Conservation (phyloP, 1,140 invertebrate species). For the Lasioglossum baleicum region DNA sequence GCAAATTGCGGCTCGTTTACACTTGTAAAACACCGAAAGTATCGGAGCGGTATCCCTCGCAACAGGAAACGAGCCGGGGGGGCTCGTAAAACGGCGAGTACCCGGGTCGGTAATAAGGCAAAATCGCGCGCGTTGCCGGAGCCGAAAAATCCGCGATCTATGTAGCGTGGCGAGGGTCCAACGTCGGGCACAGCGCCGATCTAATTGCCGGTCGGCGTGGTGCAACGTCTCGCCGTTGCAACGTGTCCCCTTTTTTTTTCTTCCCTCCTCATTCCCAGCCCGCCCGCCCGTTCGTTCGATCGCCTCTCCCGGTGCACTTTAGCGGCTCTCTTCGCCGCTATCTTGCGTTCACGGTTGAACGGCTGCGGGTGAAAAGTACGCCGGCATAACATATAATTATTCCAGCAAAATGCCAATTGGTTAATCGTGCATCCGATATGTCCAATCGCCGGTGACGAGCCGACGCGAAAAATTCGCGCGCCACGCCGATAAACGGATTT, state of each 20-base stretch:
- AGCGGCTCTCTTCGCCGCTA: slow-evolving; percentile 43
- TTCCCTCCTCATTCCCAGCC: neutral
- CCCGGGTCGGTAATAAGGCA: slow-evolving; percentile 3
- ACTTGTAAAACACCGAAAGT: slow-evolving; percentile 23
- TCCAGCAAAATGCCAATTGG: slow-evolving; percentile 63
- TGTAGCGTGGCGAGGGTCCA: slow-evolving; percentile 25
- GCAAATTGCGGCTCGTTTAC: neutral
- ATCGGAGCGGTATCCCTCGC: neutral
- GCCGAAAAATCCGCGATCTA: slow-evolving; percentile 46
- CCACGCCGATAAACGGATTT: no score
- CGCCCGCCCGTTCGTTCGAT: neutral
- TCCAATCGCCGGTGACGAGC: slow-evolving; percentile 38
- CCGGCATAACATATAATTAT: slow-evolving; percentile 59
- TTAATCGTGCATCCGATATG: slow-evolving; percentile 62
- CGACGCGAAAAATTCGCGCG: slow-evolving; percentile 32
- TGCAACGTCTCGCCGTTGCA: slow-evolving; percentile 52
- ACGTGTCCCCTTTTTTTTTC: slow-evolving; percentile 34
- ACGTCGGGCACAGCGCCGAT: slow-evolving; percentile 19
- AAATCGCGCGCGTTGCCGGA: slow-evolving; percentile 18
- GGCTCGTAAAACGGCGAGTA: slow-evolving; percentile 38
- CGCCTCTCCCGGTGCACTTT: slow-evolving; percentile 40
- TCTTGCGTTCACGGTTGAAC: slow-evolving; percentile 60
- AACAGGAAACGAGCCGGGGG: slow-evolving; percentile 22
- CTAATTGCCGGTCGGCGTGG: slow-evolving; percentile 51
- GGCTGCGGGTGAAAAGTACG: slow-evolving; percentile 59